Conservation (phyloP, 2,888 invertebrate species). For the Temnothorax ravouxi region DNA sequence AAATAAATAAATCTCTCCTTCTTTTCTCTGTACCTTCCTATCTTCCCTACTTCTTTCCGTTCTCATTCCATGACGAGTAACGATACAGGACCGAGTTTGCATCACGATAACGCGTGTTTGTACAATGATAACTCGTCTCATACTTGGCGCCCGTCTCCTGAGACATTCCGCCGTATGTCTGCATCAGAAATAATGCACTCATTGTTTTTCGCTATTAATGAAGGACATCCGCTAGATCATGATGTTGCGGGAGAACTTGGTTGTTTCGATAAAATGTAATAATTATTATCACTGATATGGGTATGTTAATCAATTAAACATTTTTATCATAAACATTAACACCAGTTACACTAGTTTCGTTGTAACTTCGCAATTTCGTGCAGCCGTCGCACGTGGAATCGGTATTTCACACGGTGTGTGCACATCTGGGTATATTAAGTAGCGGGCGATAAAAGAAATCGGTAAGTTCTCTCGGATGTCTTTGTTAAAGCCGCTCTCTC, state of each 20-base stretch:
- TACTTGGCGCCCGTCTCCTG: conserved; percentile 80
- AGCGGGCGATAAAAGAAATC: conserved; percentile 44
- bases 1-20: conserved; percentile 26
- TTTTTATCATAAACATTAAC: not conserved
- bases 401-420: not conserved
- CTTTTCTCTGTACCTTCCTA: not conserved
- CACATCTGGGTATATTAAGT: conserved; percentile 30
- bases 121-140: conserved; percentile 82
- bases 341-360: not conserved
- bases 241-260: not conserved
- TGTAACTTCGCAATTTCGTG: not conserved
- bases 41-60: not conserved
- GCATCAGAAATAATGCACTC: conserved; percentile 71
- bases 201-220: conserved; percentile 63
- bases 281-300: not conserved
- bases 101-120: conserved; percentile 83
- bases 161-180: conserved; percentile 65
- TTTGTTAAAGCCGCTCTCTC: conserved; percentile 61
- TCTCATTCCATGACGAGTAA: conserved; percentile 25
- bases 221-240: conserved; percentile 55
- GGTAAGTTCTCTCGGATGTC: conserved; percentile 47
- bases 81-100: conserved; percentile 77
- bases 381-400: not conserved
- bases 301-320: not conserved
- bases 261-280: not conserved